phyloP scores from a whole-genome alignment of 2,113 vertebrate genomes.

The Phrynosoma blainvillii region DNA sequence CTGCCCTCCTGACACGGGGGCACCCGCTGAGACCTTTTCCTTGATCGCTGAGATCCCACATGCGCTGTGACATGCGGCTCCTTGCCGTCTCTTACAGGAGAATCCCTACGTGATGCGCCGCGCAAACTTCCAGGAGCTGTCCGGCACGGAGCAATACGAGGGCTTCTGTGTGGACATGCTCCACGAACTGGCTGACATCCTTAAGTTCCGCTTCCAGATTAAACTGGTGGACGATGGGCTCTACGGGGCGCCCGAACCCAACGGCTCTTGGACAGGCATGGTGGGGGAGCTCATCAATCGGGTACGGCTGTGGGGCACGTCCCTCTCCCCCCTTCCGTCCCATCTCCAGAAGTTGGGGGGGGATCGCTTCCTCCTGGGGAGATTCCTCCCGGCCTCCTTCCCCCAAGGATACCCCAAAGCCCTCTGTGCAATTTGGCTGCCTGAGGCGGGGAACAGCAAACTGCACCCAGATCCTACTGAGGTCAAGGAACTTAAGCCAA shows the following conservation, averaged over 20 bases:
- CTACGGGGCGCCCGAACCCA: slow-evolving; percentile 89
- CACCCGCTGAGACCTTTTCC: too few species aligned
- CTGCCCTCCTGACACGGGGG: too few species aligned
- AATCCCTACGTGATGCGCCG: slow-evolving; percentile 91
- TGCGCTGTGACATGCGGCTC: not conserved
- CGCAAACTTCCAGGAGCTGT: slow-evolving; percentile 81
- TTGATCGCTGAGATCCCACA: too few species aligned
- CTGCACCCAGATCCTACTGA: too few species aligned
- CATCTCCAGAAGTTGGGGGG: too few species aligned
- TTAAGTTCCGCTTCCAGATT: slow-evolving; percentile 89
- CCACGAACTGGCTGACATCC: slow-evolving; percentile 83
- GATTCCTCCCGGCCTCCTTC: too few species aligned
- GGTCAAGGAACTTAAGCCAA: too few species aligned
- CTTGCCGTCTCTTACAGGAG: slow-evolving; percentile 75
- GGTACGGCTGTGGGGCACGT: slow-evolving; percentile 67
- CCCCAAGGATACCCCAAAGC: not conserved
- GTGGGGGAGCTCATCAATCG: slow-evolving; percentile 93
- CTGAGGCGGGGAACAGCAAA: too few species aligned
- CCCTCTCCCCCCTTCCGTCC: not conserved
- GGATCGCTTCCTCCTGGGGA: too few species aligned
- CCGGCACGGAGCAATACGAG: slow-evolving; percentile 84
- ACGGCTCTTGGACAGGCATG: slow-evolving; percentile 95
- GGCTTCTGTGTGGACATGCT: slow-evolving; percentile 96
- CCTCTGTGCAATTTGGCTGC: too few species aligned
- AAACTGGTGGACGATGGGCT: slow-evolving; percentile 90